These are phyloP conservation scores for Lathronympha strigana DNA, from an alignment of 2,888 invertebrate species.

Conservation along the genomic window DNA sequence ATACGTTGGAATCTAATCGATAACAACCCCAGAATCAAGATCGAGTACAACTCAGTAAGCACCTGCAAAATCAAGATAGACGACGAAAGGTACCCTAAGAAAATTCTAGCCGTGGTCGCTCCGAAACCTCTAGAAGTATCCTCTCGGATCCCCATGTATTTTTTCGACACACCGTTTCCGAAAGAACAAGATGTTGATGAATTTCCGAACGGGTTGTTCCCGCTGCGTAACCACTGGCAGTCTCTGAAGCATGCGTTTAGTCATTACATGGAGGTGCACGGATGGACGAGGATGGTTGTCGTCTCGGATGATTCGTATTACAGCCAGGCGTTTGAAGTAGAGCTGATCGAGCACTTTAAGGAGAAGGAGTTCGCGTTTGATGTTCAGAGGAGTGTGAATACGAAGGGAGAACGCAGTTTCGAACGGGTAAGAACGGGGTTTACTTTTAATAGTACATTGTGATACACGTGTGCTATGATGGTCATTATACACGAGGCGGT, in stretches of 20 bases:
- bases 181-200: neutral
- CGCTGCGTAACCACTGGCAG: conserved; percentile 12
- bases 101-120: conserved; percentile 24
- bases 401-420: conserved; percentile 40
- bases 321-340: conserved; percentile 27
- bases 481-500: no score
- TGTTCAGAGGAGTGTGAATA: conserved; percentile 5
- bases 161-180: conserved; percentile 8
- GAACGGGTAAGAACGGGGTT: conserved; percentile 44
- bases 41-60: neutral
- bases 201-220: conserved; percentile 4
- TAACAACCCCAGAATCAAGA: conserved; percentile 6
- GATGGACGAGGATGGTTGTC: conserved; percentile 23
- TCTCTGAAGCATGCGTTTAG: conserved; percentile 26
- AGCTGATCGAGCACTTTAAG: conserved; percentile 13
- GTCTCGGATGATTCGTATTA: conserved; percentile 29
- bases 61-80: neutral
- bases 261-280: conserved; percentile 15
- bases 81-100: neutral
- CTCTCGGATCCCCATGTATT: conserved; percentile 20
- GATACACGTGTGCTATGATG: neutral
- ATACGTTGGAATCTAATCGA: conserved; percentile 2
- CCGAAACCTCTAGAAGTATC: conserved; percentile 6
- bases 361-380: conserved; percentile 18
- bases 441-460: no score